phyloP scores from a whole-genome alignment of 2,113 vertebrate species.

The Rattus norvegicus region DNA sequence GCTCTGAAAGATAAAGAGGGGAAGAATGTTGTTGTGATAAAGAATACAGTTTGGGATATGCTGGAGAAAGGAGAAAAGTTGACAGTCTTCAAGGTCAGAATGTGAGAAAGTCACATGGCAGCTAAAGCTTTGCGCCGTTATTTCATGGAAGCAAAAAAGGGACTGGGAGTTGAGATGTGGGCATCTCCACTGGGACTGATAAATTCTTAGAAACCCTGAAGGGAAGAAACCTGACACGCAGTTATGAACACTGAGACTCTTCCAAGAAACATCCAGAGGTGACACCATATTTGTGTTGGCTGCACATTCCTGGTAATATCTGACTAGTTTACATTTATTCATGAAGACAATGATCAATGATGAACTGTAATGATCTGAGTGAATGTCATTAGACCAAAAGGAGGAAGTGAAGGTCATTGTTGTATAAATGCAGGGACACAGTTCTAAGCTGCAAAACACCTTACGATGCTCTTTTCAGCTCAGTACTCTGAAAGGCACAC shows the following conservation, averaged over 20 bases:
- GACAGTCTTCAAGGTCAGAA: conserved; percentile 23
- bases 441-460: not conserved
- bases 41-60: conserved; percentile 8
- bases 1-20: not conserved
- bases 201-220: conserved; percentile 23
- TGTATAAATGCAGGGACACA: not conserved
- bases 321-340: conserved; percentile 37
- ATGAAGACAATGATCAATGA: conserved; percentile 10
- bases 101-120: not conserved
- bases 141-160: not conserved
- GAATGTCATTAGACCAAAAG: not conserved
- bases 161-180: not conserved
- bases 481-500: not conserved
- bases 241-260: not conserved
- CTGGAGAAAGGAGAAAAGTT: not conserved
- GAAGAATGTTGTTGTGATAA: not conserved
- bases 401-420: not conserved
- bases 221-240: not conserved
- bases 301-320: conserved; percentile 41
- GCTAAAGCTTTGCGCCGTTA: conserved; percentile 13
- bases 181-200: not conserved
- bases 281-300: not conserved
- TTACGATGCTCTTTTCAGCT: not conserved
- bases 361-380: not conserved
- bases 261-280: not conserved